Percentiles rank a stretch among this genome's conserved stretches.
These are phyloP conservation scores for Scolopax mira DNA, from an alignment of 2,113 vertebrate species.

Conservation along the genomic window DNA sequence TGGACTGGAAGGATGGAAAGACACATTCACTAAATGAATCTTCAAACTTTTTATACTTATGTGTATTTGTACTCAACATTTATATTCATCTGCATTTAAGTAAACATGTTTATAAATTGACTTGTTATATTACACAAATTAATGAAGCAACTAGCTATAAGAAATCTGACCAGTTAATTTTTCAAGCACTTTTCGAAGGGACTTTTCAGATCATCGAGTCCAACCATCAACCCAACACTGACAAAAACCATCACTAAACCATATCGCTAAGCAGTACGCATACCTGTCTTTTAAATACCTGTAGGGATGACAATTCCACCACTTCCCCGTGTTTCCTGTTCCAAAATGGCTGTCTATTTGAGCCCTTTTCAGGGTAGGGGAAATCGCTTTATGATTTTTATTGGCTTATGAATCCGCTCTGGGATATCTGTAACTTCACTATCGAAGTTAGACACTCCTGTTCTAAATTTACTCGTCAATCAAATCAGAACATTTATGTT, in stretches of 20 bases:
- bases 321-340: too few species aligned
- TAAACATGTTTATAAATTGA: conserved; percentile 22
- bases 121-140: conserved; percentile 33
- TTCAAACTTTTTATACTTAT: not conserved
- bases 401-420: not conserved
- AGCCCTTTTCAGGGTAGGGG: not conserved
- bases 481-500: not conserved
- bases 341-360: not conserved
- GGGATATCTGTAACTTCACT: not conserved
- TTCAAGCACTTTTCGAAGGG: not conserved
- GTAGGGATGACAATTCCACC: not conserved
- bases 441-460: not conserved
- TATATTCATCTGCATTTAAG: conserved; percentile 13
- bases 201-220: not conserved
- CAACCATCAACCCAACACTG: not conserved
- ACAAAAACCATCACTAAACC: not conserved
- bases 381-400: not conserved
- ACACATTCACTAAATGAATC: not conserved
- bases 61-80: not conserved
- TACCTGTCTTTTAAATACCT: not conserved
- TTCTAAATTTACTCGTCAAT: not conserved
- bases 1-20: not conserved
- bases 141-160: conserved; percentile 19
- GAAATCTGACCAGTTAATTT: not conserved
- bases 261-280: not conserved